Evolutionary conservation across 2,113 vertebrate species (phyloP).

Genomic region (Prunella himalayana): DNA sequence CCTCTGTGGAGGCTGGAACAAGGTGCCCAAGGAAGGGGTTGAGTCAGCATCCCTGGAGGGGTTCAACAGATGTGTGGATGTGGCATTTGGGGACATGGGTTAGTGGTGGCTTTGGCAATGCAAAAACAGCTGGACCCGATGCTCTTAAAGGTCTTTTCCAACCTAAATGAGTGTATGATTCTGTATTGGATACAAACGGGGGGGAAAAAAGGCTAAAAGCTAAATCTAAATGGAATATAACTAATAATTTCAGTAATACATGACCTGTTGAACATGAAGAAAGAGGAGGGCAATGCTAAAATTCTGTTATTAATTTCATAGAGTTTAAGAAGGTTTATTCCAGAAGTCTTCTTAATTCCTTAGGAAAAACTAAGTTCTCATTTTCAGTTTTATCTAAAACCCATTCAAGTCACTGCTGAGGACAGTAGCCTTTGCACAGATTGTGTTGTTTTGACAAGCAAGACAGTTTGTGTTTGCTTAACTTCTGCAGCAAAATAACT

Average conservation of each 20-base stretch:
- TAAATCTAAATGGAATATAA: not conserved
- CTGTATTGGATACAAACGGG: not conserved
- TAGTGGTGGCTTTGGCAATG: not conserved
- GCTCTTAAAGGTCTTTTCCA: not conserved
- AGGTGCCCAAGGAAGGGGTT: not conserved
- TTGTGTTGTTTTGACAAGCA: not conserved
- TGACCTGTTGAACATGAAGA: not conserved
- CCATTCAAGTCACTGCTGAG: not conserved
- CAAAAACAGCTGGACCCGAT: accelerated
- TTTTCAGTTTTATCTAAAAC: not conserved
- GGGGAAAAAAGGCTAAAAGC: not conserved
- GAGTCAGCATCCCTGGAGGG: not conserved
- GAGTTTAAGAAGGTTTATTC: not conserved
- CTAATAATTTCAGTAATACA: not conserved
- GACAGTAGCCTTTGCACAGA: not conserved
- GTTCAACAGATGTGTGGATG: not conserved
- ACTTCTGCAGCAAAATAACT: not conserved
- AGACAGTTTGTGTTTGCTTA: not conserved
- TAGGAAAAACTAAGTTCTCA: not conserved
- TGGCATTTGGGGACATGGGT: not conserved
- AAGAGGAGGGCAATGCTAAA: not conserved
- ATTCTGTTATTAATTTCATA: not conserved
- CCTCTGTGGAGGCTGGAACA: not conserved
- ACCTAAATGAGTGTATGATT: not conserved
- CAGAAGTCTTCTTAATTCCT: not conserved